phyloP scores from a whole-genome alignment of 2,113 vertebrate genomes.

The Chauna torquata region DNA sequence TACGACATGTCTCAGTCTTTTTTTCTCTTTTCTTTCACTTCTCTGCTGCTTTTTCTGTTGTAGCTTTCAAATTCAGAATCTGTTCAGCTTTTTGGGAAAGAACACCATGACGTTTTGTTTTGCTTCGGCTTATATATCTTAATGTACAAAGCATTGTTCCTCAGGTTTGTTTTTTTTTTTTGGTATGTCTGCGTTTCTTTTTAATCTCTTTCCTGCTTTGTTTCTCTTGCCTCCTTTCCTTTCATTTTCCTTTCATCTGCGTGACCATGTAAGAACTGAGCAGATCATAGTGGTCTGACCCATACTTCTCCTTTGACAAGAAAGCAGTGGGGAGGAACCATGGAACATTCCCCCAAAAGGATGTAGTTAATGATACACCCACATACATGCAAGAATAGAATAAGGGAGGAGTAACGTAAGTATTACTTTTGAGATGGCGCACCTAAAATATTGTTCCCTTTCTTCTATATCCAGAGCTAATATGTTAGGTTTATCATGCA shows the following conservation, averaged over 20 bases:
- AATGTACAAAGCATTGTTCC: not conserved
- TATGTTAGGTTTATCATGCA: not conserved
- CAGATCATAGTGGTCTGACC: conserved; percentile 56
- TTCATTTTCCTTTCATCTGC: conserved; percentile 46
- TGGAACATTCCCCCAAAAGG: conserved; percentile 44
- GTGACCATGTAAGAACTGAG: conserved; percentile 54
- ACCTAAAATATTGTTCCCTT: conserved; percentile 1
- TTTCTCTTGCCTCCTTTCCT: conserved; percentile 14
- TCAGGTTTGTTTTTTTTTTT: not conserved
- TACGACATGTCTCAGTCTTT: not conserved
- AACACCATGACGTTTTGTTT: conserved; percentile 33
- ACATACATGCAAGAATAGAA: conserved; percentile 57
- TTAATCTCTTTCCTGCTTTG: conserved; percentile 51
- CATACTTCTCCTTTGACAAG: conserved; percentile 62
- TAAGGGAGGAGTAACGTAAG: conserved; percentile 61
- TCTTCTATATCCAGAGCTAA: not conserved
- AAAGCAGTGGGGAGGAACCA: conserved; percentile 51
- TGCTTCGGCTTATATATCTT: not conserved
- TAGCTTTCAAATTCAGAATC: not conserved
- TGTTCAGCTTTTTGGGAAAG: conserved; percentile 18
- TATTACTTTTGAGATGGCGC: conserved; percentile 42
- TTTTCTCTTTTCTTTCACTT: not conserved
- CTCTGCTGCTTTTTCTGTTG: conserved; percentile 23
- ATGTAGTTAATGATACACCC: conserved; percentile 63
- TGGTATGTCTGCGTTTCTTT: not conserved